A percentile compares a stretch with the other conserved stretches of the same genome.
Conservation (phyloP, 2,797 vertebrate species). For the Numenius phaeopus region DNA sequence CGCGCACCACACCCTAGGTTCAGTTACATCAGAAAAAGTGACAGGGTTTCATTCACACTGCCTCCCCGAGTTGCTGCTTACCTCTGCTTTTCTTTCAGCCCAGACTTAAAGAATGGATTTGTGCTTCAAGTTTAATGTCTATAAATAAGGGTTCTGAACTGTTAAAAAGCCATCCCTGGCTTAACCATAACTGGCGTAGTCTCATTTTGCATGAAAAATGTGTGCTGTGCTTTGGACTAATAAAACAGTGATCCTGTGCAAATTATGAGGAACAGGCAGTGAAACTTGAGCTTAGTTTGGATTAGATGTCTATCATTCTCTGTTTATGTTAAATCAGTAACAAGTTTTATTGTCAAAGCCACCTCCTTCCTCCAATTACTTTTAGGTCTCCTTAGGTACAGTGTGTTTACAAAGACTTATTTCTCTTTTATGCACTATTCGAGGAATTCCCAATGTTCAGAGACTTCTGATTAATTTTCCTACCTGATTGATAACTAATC, state of each 20-base stretch:
- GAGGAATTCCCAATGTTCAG: neutral
- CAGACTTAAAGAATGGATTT: neutral
- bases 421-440: neutral
- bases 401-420: neutral
- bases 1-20: neutral
- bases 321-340: neutral
- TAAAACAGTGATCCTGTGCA: neutral
- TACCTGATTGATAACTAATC: neutral
- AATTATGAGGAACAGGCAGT: neutral
- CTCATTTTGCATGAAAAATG: neutral
- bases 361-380: neutral
- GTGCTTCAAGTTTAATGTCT: neutral
- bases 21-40: neutral
- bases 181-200: neutral
- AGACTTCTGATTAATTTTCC: neutral
- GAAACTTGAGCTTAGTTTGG: neutral
- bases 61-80: neutral
- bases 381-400: neutral
- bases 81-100: neutral
- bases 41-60: slow-evolving; percentile 1
- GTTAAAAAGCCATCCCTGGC: neutral
- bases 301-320: neutral
- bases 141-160: neutral
- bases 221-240: neutral
- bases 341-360: neutral